Base-by-base conservation (phyloP, 37 sponge, comb jelly and placozoan species). In the Petrosia ficiformis region DNA sequence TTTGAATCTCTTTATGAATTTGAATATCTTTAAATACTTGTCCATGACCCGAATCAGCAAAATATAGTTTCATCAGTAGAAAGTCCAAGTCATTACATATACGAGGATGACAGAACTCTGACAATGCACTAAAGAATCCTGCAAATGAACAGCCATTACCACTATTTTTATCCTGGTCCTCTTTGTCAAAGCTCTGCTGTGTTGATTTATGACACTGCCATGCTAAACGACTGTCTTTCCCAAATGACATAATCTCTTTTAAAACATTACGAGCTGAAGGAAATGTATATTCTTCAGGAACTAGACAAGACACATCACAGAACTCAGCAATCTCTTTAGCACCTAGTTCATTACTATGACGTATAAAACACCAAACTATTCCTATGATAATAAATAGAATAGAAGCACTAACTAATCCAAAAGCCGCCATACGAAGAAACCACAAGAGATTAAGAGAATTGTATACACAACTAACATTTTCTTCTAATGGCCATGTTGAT, bases 61-160 rank as follows among this genome's bases (percentile, higher is more conserved):
- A 32, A 30, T n/a, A 82, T 34, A 82, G 64, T 35, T 69, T 57
- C 68, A 67, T 52, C 40, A 82, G 33, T 1, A 82, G 42, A 68
- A 82, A 82, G 33, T 82, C 82, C 11, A 82, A 38, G 28, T 82
- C 82, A 37, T 73, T 82, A 57, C 10, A 39, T 44, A 82, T 82
- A 22, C 75, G 42, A 39, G 82, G 76, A 22, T 26, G 33, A 42
- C 65, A 74, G 5, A 11, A n/a, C 14, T 48, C 14, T 14, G 8
- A 19, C 14, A 48, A 14, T 48, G 14, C 54, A 48, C 14, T 48
- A 8, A 8, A 21, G 39, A 71, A 71, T 4, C 42, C 44, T 1
- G 34, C 2, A 3, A 28, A 2, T 6, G 34, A 24, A 24, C 68
- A 24, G 3, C 68, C 4, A 31, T 59, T 59, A 5, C 4, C 61